Evolutionary conservation across 2,797 vertebrate genomes (phyloP).

Genomic region (Anas acuta): DNA sequence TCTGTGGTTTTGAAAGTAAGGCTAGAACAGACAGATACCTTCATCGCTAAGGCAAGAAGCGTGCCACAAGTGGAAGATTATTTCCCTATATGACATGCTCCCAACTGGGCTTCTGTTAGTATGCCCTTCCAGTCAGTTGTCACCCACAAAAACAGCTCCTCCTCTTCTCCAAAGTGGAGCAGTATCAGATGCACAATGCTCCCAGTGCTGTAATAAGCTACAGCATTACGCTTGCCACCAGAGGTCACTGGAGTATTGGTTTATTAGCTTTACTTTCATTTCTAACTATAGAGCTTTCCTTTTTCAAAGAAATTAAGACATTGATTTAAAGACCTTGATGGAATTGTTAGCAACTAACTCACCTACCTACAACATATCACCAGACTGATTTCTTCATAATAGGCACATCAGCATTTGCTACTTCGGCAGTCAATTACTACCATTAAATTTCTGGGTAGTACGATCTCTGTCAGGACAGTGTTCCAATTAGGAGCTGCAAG

Average conservation of each 20-base stretch:
- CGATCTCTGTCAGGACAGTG: not conserved
- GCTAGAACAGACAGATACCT: not conserved
- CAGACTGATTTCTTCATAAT: not conserved
- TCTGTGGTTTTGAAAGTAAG: not conserved
- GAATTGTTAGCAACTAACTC: not conserved
- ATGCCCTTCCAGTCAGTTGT: not conserved
- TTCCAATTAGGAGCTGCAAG: not conserved
- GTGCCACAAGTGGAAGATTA: not conserved
- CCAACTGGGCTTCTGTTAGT: not conserved
- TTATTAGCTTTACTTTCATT: not conserved
- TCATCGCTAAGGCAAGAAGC: not conserved
- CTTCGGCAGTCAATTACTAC: not conserved
- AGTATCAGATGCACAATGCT: not conserved
- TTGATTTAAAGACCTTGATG: not conserved
- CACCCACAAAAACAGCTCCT: not conserved
- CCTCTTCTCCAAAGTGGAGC: not conserved
- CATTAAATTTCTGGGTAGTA: not conserved
- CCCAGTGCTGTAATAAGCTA: not conserved
- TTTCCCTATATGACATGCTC: not conserved
- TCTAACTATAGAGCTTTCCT: not conserved
- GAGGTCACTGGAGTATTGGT: constrained; percentile 74
- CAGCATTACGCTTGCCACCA: constrained; percentile 64
- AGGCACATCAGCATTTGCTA: not conserved
- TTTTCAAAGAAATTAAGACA: not conserved
- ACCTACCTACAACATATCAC: not conserved